These are phyloP conservation scores for Argyresthia albistria DNA, from an alignment of 2,888 invertebrate species.

Conservation along the genomic window DNA sequence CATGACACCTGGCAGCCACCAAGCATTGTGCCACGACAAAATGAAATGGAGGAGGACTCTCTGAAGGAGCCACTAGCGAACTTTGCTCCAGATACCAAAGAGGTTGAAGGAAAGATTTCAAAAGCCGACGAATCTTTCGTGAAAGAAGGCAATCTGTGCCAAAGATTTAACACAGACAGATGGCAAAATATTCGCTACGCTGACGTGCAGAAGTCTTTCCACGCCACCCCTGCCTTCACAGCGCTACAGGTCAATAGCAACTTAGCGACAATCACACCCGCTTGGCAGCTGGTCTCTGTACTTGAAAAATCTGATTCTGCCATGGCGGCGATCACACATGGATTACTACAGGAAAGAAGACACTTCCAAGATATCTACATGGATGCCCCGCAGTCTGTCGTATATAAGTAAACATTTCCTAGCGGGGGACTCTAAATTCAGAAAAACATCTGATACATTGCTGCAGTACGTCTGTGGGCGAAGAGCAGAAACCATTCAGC, in stretches of 20 bases:
- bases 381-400: not conserved
- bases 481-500: too few species aligned
- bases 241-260: conserved; percentile 2
- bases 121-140: not conserved
- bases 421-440: not conserved
- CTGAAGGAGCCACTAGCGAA: not conserved
- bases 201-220: conserved; percentile 4
- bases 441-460: not conserved
- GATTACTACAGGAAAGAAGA: not conserved
- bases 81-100: conserved; percentile 1
- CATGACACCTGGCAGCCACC: not conserved
- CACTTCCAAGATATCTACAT: not conserved
- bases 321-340: not conserved
- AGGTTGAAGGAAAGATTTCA: conserved; percentile 2
- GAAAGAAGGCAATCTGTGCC: not conserved
- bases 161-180: not conserved
- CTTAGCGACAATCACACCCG: not conserved
- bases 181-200: conserved; percentile 4
- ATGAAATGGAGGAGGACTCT: not conserved
- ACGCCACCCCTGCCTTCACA: conserved; percentile 4
- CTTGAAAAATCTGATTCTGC: not conserved
- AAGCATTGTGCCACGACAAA: not conserved
- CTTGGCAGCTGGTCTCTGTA: not conserved
- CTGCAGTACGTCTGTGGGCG: conserved; percentile 1
- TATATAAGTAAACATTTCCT: not conserved